phyloP scores from a whole-genome alignment of 2,888 invertebrate genomes.

The Plusia festucae region DNA sequence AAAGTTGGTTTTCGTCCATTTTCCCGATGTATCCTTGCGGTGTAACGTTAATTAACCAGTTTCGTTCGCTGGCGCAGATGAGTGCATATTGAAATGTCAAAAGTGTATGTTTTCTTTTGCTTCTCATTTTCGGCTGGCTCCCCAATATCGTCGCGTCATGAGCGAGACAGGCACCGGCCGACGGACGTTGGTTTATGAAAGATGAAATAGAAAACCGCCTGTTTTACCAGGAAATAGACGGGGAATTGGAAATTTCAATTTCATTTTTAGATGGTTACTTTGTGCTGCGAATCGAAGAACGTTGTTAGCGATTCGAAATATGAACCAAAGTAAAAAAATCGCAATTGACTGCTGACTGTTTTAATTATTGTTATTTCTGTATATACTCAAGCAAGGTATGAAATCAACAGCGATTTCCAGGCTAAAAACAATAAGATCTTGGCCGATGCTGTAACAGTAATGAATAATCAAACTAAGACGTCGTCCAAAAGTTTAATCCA shows the following conservation, averaged over 20 bases:
- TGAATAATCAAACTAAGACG: slow-evolving; percentile 56
- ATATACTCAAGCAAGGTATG: background rate
- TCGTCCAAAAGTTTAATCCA: slow-evolving; percentile 78
- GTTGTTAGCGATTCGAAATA: slow-evolving; percentile 54
- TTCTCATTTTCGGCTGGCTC: slow-evolving; percentile 84
- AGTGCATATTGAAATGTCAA: slow-evolving; percentile 89
- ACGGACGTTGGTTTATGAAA: slow-evolving; percentile 72
- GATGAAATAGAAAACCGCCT: slow-evolving; percentile 83
- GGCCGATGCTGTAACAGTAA: slow-evolving; percentile 26
- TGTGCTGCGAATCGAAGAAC: slow-evolving; percentile 70
- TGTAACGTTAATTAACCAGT: slow-evolving; percentile 74
- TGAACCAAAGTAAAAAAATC: slow-evolving; percentile 44
- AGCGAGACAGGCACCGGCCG: slow-evolving; percentile 76
- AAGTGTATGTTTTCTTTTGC: slow-evolving; percentile 84
- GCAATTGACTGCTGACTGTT: slow-evolving; percentile 2
- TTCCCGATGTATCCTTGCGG: slow-evolving; percentile 32
- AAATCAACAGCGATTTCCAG: background rate
- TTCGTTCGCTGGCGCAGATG: slow-evolving; percentile 71
- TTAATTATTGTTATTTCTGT: background rate
- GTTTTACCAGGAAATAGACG: slow-evolving; percentile 85
- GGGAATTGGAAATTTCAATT: slow-evolving; percentile 85
- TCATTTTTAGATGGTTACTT: slow-evolving; percentile 76
- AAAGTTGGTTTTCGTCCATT: slow-evolving; percentile 28
- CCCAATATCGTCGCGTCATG: slow-evolving; percentile 85
- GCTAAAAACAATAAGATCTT: slow-evolving; percentile 19